Percentiles rank a stretch among this genome's conserved stretches.
These are phyloP conservation scores for Drosophila nr. medialis DNA, from an alignment of 2,888 invertebrate species.

Conservation along the genomic window DNA sequence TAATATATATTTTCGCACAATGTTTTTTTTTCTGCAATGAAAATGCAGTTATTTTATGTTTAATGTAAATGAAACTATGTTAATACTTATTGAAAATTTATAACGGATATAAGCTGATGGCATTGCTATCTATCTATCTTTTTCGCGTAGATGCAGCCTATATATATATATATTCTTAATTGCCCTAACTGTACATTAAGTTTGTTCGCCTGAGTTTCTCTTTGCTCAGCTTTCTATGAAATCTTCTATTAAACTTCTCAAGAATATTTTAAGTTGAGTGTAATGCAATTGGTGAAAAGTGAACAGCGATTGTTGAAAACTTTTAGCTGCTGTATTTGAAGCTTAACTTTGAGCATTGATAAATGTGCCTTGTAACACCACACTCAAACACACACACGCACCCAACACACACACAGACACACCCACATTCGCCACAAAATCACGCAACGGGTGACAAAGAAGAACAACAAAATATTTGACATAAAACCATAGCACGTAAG, in stretches of 20 bases:
- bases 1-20: neutral
- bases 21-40: neutral
- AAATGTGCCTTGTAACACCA: slow-evolving; percentile 38
- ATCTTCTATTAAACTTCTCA: slow-evolving; percentile 41
- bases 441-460: slow-evolving; percentile 38
- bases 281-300: slow-evolving; percentile 62
- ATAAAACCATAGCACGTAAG: slow-evolving; percentile 61
- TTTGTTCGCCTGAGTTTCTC: slow-evolving; percentile 13
- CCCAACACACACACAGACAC: too few relatives aligned
- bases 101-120: neutral
- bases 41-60: neutral
- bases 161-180: neutral
- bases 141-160: neutral
- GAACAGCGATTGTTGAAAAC: slow-evolving; percentile 57
- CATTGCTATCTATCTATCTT: neutral
- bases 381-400: neutral
- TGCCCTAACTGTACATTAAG: slow-evolving; percentile 4
- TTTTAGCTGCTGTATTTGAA: slow-evolving; percentile 50
- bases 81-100: neutral
- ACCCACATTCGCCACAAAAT: slow-evolving; percentile 24
- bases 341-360: slow-evolving; percentile 54
- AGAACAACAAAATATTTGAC: slow-evolving; percentile 67
- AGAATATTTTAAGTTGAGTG: slow-evolving; percentile 32
- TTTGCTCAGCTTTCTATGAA: slow-evolving; percentile 2
- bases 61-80: neutral